A percentile compares a stretch with the other conserved stretches of the same genome.
phyloP scores from a whole-genome alignment of 2,888 invertebrate species.

The Zaprionus obscuricornis region DNA sequence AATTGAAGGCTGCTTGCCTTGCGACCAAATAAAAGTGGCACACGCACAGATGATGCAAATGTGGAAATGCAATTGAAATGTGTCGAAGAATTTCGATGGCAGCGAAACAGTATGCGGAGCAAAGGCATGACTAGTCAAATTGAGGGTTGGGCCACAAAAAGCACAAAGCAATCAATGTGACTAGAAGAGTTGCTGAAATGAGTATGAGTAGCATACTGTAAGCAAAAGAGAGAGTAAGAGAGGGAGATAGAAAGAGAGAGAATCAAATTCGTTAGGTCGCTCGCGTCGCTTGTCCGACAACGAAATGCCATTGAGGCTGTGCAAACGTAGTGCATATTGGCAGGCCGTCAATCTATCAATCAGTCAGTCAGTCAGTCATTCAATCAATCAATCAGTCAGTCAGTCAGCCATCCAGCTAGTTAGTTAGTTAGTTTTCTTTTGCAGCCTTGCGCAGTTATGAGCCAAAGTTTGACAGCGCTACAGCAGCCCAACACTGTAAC shows the following conservation, averaged over 20 bases:
- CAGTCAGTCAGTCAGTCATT: constrained; percentile 23
- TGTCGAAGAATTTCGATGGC: constrained; percentile 25
- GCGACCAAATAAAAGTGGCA: constrained; percentile 11
- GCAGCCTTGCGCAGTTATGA: constrained; percentile 13
- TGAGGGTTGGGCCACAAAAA: constrained; percentile 14
- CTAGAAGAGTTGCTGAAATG: background rate
- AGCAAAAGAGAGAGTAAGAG: background rate
- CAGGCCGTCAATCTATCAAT: constrained; percentile 36
- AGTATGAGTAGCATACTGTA: background rate
- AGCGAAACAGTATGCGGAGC: background rate
- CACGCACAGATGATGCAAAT: constrained; percentile 30
- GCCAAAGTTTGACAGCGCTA: background rate
- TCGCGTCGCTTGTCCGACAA: constrained; percentile 31
- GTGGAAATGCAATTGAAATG: constrained; percentile 34
- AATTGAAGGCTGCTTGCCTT: constrained; percentile 34
- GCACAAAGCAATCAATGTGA: constrained; percentile 58
- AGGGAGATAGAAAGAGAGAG: background rate
- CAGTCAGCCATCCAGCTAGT: constrained; percentile 19
- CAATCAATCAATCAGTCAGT: constrained; percentile 34
- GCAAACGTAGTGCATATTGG: constrained; percentile 31
- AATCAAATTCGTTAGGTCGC: background rate
- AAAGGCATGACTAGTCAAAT: background rate
- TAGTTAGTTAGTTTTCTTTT: constrained; percentile 13
- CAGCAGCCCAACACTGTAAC: constrained; percentile 1
- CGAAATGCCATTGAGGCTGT: constrained; percentile 34